Evolutionary conservation across 2,888 invertebrate genomes (phyloP).

Genomic region (Torymus tubicola): DNA sequence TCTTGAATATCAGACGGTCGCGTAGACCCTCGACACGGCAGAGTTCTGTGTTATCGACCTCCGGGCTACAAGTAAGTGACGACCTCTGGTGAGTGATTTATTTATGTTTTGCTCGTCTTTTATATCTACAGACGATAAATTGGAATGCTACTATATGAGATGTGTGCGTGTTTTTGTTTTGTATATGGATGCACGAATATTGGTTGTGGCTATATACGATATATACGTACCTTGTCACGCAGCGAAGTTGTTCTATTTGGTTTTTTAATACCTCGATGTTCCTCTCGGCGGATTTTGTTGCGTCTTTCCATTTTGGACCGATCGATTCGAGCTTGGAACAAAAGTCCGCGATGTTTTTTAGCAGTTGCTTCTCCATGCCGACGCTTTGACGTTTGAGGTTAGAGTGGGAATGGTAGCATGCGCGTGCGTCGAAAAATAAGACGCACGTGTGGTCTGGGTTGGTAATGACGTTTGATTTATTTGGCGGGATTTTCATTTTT

Average conservation of each 20-base stretch:
- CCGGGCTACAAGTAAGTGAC: conserved; percentile 62
- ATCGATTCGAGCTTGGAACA: conserved; percentile 63
- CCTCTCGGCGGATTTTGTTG: conserved; percentile 49
- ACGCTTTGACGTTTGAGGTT: conserved; percentile 37
- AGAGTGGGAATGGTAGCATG: neutral
- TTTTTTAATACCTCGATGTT: conserved; percentile 64
- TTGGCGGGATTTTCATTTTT: no score
- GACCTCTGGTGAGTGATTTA: conserved; percentile 49
- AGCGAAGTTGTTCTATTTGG: conserved; percentile 67
- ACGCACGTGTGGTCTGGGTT: no score
- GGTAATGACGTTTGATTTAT: no score
- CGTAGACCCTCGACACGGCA: conserved; percentile 60
- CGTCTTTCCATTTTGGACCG: conserved; percentile 63
- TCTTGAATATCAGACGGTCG: conserved; percentile 68
- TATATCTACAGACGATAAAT: neutral
- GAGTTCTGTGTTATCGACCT: conserved; percentile 65
- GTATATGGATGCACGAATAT: neutral
- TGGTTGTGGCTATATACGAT: neutral
- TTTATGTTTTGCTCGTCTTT: no score
- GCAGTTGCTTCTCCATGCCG: conserved; percentile 64
- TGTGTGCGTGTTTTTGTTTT: no score
- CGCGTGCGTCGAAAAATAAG: conserved; percentile 22
- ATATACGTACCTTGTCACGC: conserved; percentile 62
- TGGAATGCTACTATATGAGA: neutral
- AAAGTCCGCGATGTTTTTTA: conserved; percentile 65